Evolutionary conservation across 1,140 invertebrate species (phyloP).

Genomic region (Drosophila nigrodunni): DNA sequence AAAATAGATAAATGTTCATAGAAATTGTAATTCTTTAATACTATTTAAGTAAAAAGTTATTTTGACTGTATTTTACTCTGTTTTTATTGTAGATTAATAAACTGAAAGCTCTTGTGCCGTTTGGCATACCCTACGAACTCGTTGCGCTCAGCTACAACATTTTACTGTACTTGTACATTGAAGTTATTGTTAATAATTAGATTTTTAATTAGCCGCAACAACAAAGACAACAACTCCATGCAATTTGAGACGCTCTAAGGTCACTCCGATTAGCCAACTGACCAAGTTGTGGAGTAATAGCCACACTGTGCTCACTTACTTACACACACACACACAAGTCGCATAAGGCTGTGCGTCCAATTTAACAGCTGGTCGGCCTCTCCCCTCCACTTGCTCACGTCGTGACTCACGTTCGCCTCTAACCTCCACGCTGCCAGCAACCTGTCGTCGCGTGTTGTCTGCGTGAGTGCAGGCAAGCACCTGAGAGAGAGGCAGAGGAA

Average conservation of each 20-base stretch:
- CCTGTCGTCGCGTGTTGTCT: conserved; percentile 64
- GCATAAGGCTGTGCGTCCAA: conserved; percentile 63
- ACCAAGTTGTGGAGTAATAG: conserved; percentile 45
- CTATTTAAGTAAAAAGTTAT: background rate
- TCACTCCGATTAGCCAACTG: conserved; percentile 72
- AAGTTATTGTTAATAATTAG: conserved; percentile 55
- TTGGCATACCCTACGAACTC: no score
- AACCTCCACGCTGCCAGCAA: background rate
- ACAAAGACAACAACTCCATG: conserved; percentile 43
- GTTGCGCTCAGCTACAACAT: no score
- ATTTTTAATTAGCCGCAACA: conserved; percentile 64
- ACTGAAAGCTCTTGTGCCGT: no score
- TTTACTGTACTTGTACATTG: conserved; percentile 20
- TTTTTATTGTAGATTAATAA: no score
- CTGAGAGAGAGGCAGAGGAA: background rate
- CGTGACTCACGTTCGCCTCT: conserved; percentile 34
- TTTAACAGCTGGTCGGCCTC: conserved; percentile 48
- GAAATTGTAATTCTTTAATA: no score
- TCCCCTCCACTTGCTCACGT: background rate
- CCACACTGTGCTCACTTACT: background rate
- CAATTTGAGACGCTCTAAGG: conserved; percentile 60
- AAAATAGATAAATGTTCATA: no score
- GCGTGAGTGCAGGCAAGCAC: conserved; percentile 1
- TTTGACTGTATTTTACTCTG: background rate
- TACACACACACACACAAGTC: background rate